phyloP scores from a whole-genome alignment of 2,888 invertebrate species.

The Tetranychus piercei region DNA sequence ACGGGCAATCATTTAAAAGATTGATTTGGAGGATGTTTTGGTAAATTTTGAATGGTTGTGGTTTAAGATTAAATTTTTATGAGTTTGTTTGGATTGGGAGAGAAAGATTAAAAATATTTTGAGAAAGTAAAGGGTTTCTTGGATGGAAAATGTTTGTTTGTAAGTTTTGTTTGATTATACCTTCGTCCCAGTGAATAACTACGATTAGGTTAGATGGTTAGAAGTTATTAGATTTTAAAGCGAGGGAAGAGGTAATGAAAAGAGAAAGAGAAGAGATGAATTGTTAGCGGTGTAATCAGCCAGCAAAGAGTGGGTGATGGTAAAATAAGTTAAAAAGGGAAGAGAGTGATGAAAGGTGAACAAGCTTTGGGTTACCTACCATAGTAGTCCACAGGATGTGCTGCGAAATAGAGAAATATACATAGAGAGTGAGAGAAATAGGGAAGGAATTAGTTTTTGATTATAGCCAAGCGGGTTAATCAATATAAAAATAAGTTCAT shows the following conservation, averaged over 20 bases:
- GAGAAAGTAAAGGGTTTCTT: slow-evolving; percentile 11
- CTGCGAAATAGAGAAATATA: background rate
- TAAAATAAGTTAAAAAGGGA: background rate
- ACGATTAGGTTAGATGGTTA: slow-evolving; percentile 7
- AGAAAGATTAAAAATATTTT: slow-evolving; percentile 10
- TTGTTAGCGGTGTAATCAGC: background rate
- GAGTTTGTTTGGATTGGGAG: background rate
- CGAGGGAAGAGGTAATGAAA: background rate
- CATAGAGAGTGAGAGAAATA: background rate
- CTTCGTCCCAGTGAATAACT: slow-evolving; percentile 29
- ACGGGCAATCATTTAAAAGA: background rate
- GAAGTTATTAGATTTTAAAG: background rate
- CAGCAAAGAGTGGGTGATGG: background rate
- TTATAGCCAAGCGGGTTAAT: background rate
- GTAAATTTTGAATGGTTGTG: background rate
- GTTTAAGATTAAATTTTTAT: background rate
- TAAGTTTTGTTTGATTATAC: slow-evolving; percentile 20
- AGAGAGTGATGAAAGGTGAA: slow-evolving; percentile 8
- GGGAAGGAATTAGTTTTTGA: background rate
- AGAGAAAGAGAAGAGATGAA: slow-evolving; percentile 6
- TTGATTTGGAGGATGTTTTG: background rate
- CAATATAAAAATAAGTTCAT: background rate
- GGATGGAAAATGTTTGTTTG: background rate
- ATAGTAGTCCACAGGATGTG: slow-evolving; percentile 1
- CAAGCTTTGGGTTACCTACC: slow-evolving; percentile 2